phyloP scores from a whole-genome alignment of 2,888 invertebrate genomes.

The Entomobrya proxima region DNA sequence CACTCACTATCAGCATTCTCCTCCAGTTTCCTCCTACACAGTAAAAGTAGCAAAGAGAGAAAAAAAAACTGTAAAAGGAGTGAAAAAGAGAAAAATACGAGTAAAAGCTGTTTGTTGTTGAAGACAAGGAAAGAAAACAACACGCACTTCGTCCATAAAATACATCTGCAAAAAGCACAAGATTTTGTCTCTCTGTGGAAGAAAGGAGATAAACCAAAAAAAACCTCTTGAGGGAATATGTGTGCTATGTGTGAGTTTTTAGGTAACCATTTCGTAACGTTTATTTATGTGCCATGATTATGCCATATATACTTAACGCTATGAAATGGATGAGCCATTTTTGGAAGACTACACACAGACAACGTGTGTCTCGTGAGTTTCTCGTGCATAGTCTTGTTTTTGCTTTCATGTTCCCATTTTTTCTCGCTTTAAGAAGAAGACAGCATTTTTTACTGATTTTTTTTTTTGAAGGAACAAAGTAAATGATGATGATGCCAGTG shows the following conservation, averaged over 20 bases:
- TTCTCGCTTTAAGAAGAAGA: background rate
- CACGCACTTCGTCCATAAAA: conserved; percentile 27
- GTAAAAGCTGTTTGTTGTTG: conserved; percentile 27
- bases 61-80: background rate
- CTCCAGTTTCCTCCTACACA: background rate
- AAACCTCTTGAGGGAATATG: background rate
- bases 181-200: background rate
- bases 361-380: no score
- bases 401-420: conserved; percentile 7
- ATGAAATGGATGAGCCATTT: no score
- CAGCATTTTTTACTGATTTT: background rate
- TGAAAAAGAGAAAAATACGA: background rate
- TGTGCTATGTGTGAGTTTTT: background rate
- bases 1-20: background rate
- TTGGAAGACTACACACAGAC: background rate
- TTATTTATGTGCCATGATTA: no score
- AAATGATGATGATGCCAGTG: background rate
- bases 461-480: background rate
- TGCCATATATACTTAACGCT: no score
- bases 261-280: background rate
- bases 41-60: background rate
- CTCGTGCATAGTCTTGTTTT: background rate
- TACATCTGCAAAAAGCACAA: conserved; percentile 15
- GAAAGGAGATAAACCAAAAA: background rate
- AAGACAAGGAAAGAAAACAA: conserved; percentile 22